Evolutionary conservation across 2,113 vertebrate genomes (phyloP), one percentile per base, ranked within the genome.

Genomic region (Pseudorhombus dupliciocellatus): DNA sequence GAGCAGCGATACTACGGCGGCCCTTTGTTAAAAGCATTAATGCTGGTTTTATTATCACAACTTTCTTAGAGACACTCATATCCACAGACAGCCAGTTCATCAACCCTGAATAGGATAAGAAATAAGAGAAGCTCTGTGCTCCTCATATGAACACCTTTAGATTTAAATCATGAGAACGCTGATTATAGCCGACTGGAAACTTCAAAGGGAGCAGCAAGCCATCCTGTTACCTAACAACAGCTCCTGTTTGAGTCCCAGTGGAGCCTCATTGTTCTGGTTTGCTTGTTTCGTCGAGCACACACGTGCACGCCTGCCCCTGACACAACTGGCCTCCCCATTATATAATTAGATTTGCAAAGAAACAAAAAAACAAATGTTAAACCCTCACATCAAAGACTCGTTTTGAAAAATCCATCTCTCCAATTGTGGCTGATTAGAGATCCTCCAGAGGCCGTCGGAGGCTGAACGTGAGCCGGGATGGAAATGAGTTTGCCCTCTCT

Each of bases 321-420:
- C 81, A 79, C 4, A 42, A 56, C 56, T 66, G 80, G 73, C 81
- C 65, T 57, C 53, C 58, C 79, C 69, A 56, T 86, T 81, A 85
- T 84, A 82, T 81, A 78, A 89, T 87, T 84, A 89, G 80, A 87
- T 84, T 24, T 16, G 5, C 25, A 54, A 54, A 53, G 5, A 4
- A 11, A 52, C 44, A 81, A 75, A 84, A 15, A 85, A 87, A 74
- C 69, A 78, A 81, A 84, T 70, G 70, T 80, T 85, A 86, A 89
- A 85, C 25, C 75, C 68, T 80, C 74, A 89, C 88, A 89, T 92
- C 81, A 90, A 90, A 92, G 88, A 34, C 73, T 81, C 73, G 53
- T 88, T 87, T 88, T 72, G 74, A 90, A 84, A 88, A 86, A 87
- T 85, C 83, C 73, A 79, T 88, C 81, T 88, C 71, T 88, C 76